These are phyloP conservation scores for Collichthys lucidus DNA, from an alignment of 2,113 vertebrate species.

Conservation along the genomic window DNA sequence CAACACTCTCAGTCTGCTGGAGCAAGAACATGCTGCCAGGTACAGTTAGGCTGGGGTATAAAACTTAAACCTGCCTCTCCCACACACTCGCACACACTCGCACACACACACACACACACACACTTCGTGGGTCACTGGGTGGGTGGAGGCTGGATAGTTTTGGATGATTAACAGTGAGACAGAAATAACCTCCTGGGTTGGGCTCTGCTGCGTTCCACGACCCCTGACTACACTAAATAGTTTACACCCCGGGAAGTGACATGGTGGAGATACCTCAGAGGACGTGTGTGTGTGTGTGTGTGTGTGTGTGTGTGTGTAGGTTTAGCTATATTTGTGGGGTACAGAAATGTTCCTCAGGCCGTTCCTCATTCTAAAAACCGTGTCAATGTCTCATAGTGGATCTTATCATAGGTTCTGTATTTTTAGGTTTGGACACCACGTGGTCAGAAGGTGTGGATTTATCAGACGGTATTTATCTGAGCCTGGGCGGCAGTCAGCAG, in stretches of 20 bases:
- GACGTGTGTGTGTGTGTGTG: neutral
- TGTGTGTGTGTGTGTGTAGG: neutral
- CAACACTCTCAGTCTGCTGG: too few species aligned
- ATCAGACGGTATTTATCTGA: slow-evolving; percentile 9
- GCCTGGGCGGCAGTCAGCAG: slow-evolving; percentile 40
- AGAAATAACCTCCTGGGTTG: slow-evolving; percentile 73
- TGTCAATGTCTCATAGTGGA: too few species aligned
- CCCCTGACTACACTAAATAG: slow-evolving; percentile 44
- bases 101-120: neutral
- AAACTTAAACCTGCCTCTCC: neutral
- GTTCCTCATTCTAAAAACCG: neutral
- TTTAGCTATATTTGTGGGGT: neutral
- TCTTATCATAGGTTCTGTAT: neutral
- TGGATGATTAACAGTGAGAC: slow-evolving; percentile 41
- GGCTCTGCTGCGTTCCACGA: slow-evolving; percentile 45
- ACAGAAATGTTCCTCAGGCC: neutral
- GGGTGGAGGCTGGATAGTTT: slow-evolving; percentile 37
- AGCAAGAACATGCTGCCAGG: neutral
- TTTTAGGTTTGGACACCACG: neutral
- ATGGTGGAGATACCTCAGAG: slow-evolving; percentile 32
- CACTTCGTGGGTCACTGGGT: neutral
- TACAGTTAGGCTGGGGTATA: neutral
- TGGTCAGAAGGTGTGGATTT: neutral
- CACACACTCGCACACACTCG: neutral
- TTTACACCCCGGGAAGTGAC: slow-evolving; percentile 45